Evolutionary conservation across 2,113 vertebrate species (phyloP).

Genomic region (Ascaphus truei): DNA sequence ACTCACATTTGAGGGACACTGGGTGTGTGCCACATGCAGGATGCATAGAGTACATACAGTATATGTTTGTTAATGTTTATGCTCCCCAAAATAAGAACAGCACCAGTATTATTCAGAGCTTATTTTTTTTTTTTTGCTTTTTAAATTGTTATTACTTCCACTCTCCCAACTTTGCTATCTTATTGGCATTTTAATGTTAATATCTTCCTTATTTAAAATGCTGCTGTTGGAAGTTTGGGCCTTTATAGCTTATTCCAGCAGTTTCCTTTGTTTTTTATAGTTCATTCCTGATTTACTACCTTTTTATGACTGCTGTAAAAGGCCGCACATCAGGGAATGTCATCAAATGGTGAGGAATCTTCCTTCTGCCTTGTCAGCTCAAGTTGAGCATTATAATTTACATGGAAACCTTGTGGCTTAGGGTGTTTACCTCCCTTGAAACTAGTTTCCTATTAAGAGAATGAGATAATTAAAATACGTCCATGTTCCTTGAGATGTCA

Average conservation of each 20-base stretch:
- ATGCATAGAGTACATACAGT: too few relatives aligned
- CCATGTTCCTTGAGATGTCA: constrained; percentile 31
- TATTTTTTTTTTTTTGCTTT: too few relatives aligned
- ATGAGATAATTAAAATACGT: constrained; percentile 45
- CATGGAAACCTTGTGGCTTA: constrained; percentile 31
- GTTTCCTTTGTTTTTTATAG: constrained; percentile 31
- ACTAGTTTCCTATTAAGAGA: constrained; percentile 38
- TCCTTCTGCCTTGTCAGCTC: constrained; percentile 36
- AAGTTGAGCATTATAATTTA: constrained; percentile 39
- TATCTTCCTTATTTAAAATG: constrained; percentile 15
- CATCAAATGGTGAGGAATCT: constrained; percentile 37
- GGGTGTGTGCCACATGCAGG: too few relatives aligned
- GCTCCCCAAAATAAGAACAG: too few relatives aligned
- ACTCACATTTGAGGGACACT: too few relatives aligned
- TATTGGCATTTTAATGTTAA: constrained; percentile 4
- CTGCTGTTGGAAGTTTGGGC: constrained; percentile 32
- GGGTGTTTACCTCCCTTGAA: constrained; percentile 37
- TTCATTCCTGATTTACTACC: constrained; percentile 41
- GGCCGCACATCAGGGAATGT: constrained; percentile 41
- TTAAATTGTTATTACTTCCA: too few relatives aligned
- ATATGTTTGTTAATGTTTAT: too few relatives aligned
- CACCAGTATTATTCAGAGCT: too few relatives aligned
- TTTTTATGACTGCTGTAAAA: constrained; percentile 42
- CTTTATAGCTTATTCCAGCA: constrained; percentile 32
- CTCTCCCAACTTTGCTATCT: not conserved